phyloP scores from a whole-genome alignment of 2,113 vertebrate species.

The Typhlomys cinereus region DNA sequence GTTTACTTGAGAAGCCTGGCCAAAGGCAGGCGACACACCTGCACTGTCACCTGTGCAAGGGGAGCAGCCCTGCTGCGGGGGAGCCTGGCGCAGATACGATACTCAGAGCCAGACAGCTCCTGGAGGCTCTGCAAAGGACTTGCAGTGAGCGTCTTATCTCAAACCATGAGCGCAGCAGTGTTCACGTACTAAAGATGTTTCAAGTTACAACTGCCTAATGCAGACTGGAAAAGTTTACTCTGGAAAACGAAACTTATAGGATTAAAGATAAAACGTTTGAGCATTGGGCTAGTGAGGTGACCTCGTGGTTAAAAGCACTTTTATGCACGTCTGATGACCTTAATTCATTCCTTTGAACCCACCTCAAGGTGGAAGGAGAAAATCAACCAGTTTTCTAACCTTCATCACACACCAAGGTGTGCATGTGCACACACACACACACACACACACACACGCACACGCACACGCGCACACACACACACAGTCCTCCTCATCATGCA shows the following conservation, averaged over 20 bases:
- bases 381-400: too few relatives aligned
- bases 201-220: not conserved
- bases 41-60: not conserved
- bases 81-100: not conserved
- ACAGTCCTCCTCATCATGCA: too few relatives aligned
- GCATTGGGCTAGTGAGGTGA: not conserved
- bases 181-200: not conserved
- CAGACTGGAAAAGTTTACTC: not conserved
- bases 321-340: too few relatives aligned
- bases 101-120: not conserved
- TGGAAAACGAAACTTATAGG: not conserved
- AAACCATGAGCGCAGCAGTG: not conserved
- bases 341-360: too few relatives aligned
- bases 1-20: not conserved
- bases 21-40: not conserved
- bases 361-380: too few relatives aligned
- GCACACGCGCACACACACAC: too few relatives aligned
- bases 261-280: not conserved
- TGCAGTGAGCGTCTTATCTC: not conserved
- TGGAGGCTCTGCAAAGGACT: not conserved
- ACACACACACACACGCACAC: too few relatives aligned
- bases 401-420: too few relatives aligned
- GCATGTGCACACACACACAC: too few relatives aligned
- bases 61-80: not conserved
- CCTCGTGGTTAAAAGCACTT: too few relatives aligned